Evolutionary conservation across 2,113 vertebrate genomes (phyloP).

Genomic region (Nothocercus nigrocapillus): DNA sequence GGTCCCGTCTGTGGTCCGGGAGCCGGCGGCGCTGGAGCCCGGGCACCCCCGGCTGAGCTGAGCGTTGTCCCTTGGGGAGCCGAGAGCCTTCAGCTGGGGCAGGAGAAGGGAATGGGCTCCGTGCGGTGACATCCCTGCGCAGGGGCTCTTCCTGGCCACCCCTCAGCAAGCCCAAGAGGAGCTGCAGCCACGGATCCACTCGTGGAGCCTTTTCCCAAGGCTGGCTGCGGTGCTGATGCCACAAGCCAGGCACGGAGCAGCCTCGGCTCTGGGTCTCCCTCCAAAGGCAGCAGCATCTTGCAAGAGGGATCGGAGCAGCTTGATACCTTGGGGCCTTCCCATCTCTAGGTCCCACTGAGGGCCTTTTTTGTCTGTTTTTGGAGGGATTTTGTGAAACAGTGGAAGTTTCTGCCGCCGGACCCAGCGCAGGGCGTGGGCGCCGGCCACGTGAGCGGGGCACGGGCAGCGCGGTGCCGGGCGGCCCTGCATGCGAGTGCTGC

Average conservation of each 20-base stretch:
- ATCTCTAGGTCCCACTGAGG: accelerated
- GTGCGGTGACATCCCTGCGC: accelerated
- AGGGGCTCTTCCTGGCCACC: not conserved
- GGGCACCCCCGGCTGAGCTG: accelerated
- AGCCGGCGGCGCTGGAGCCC: not conserved
- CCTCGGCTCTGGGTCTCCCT: not conserved
- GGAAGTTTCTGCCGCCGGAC: not conserved
- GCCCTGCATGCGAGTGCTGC: not conserved
- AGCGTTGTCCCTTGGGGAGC: accelerated
- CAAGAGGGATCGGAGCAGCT: not conserved
- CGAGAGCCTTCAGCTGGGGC: not conserved
- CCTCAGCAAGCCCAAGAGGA: not conserved
- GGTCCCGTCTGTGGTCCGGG: accelerated
- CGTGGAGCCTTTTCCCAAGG: not conserved
- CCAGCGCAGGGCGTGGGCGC: not conserved
- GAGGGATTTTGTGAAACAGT: accelerated
- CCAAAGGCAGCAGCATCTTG: not conserved
- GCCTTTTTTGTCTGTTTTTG: not conserved
- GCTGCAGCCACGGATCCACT: not conserved
- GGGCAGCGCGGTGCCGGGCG: not conserved
- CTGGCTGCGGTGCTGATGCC: not conserved
- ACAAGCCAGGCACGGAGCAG: not conserved
- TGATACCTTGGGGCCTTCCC: not conserved
- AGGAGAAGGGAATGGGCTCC: not conserved
- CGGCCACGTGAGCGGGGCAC: not conserved